Evolutionary conservation across 2,797 vertebrate genomes (phyloP), one percentile per base, ranked within the genome.

Genomic region (Gorsachius magnificus): DNA sequence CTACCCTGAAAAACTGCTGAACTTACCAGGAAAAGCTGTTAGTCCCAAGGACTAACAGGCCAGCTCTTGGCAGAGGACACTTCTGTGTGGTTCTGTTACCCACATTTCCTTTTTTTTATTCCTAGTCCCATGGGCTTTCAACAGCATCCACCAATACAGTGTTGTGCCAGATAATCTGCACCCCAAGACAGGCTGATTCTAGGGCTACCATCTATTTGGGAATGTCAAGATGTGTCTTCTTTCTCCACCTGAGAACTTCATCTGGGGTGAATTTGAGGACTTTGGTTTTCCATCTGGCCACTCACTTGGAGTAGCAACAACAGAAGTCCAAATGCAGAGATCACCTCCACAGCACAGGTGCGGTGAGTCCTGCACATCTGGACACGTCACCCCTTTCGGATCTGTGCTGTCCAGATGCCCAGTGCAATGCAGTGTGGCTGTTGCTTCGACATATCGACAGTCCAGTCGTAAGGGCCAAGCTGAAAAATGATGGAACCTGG

Each of bases 1-100:
- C 69, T 90, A 77, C 74, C 70, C 80, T 78, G 90, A 77, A 90
- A 96, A 95, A 97, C 91, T 79, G 95, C 97, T 95, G 96, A 98
- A 96, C 50, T 87, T 84, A 85, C 54, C 87, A 68, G 70, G 87
- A 91, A 93, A 87, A 87, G 11, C 61, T 72, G 28, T 25, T 66
- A 87, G 33, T 95, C 56, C 65, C 48, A 70, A 74, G 28, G 53
- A 93, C 26, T 96, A 58, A 63, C 21, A 38, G 77, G 38, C 8
- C 13, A 31, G 46, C 16, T 72, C n/a, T 86, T 11, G 50, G 51
- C 72, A 78, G 58, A 91, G 26, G 45, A 77, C 21, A 29, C 16
- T 70, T 78, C 69, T 69, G 7, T 26, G 33, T 54, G 12, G 4
- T 54, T 87, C 38, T 57, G 4, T 51, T 68, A 29, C 21, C 15